phyloP scores from a whole-genome alignment of 1,140 invertebrate species.

The Thalassaphorura encarpata region DNA sequence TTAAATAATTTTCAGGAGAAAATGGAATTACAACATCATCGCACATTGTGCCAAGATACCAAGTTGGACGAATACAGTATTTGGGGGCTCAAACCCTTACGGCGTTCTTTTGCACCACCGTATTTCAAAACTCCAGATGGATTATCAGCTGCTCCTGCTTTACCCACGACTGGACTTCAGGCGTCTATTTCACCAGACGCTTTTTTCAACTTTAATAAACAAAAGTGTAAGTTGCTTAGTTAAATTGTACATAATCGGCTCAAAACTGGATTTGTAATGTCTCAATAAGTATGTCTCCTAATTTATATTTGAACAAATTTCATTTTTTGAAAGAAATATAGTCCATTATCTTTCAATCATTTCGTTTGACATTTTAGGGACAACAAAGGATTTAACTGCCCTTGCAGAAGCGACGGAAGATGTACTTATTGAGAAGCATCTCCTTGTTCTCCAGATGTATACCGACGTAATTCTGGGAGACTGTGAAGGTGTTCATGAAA shows the following conservation, averaged over 20 bases:
- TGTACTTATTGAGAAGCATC: neutral
- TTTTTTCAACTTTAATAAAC: neutral
- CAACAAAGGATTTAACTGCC: neutral
- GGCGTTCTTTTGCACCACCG: neutral
- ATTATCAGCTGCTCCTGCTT: neutral
- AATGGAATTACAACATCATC: too few species aligned
- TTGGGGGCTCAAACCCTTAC: conserved; percentile 5
- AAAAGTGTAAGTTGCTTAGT: neutral
- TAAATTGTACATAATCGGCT: too few species aligned
- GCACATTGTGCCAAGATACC: too few species aligned
- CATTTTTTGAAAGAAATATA: neutral
- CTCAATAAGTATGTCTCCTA: neutral
- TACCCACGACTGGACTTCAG: neutral
- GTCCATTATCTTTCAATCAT: too few species aligned
- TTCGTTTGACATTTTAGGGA: too few species aligned
- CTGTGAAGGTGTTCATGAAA: neutral
- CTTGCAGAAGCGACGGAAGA: neutral
- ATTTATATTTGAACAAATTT: neutral
- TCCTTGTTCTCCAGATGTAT: neutral
- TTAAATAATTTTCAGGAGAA: too few species aligned
- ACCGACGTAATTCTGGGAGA: neutral
- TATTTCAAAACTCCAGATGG: conserved; percentile 1
- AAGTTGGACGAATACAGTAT: conserved; percentile 8
- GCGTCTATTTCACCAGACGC: neutral
- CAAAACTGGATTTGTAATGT: neutral